Base-by-base conservation (phyloP, 2,888 invertebrate genomes). In the Pollenia griseotomentosa region DNA sequence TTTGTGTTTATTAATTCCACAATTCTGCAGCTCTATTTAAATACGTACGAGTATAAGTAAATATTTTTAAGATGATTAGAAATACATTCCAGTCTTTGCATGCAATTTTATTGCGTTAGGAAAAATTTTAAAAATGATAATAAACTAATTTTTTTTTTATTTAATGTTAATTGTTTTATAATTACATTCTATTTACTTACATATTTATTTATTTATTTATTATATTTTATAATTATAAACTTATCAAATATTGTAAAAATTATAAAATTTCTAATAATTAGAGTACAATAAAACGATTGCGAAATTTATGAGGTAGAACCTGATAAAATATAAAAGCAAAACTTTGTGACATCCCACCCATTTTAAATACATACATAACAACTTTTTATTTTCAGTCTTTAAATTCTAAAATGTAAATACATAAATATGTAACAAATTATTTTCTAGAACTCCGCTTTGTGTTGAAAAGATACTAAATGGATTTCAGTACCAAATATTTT, bases 271-370 rank as follows among this genome's bases (percentile, higher is more conserved):
- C 14, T 44, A 44, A 23, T 44, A 57, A 40, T 14, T 46, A 57
- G 44, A 44, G 53, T 55, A 70, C 42, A 70, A 70, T 55, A 55
- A 70, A 55, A 55, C 53, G 6, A 42, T 55, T 70, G 55, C 16
- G 10, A 11, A 68, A 8, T 2, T 42, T 42, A 42, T 42, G 19
- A 42, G 19, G 46, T 46, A 19, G 42, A n/a, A 9, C 12, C 44
- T 16, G 46, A 46, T 61, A 42, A 61, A 61, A 42, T 8, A 23
- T 57, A 11, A 12, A 23, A 65, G 33, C 33, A 33, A 33, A 33
- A 33, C 33, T 33, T 33, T 33, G 33, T 33, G 33, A 33, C 33
- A 33, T 33, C 33, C 33, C 33, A 33, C 33, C 33, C 33, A 33
- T 33, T 33, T 33, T 33, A 6, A 33, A 33, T 33, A 33, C 33